Evolutionary conservation across 2,113 vertebrate species (phyloP), one percentile per base, ranked within the genome.

Genomic region (Zeus faber): DNA sequence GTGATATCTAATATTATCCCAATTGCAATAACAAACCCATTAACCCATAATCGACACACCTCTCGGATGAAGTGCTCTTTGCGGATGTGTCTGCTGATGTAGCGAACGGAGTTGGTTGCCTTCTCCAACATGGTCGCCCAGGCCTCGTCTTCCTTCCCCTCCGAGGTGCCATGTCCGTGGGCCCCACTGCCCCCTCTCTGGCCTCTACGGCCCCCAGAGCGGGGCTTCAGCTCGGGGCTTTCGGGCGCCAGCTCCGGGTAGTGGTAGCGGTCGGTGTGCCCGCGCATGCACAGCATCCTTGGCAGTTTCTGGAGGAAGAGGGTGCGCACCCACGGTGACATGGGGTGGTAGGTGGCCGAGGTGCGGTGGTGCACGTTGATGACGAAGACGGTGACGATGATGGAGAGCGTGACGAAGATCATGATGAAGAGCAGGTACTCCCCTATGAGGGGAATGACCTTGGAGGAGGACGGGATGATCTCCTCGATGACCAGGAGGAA

Each of bases 321-420:
- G 16, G 61, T 89, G 52, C 94, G 96, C 6, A 98, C 95, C 97
- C 96, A 98, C 1, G 97, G 96, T 1, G 95, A 94, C 97, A 98
- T 98, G 6, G 96, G 95, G 25, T 97, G 94, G 77, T 98, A 98
- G 1, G 94, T 95, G 13, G 95, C 88, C 0, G 95, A 96, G 58
- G 97, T 96, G 31, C 95, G 92, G 50, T 99, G 95, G 83, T 99
- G 96, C 14, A 99, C 93, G 0, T 99, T 99, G 77, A 99, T 98
- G 57, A 98, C 95, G 26, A 99, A 98, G 31, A 99, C 91, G 0
- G 97, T 99, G 58, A 98, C 93, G 0, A 99, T 95, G 74, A 99
- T 97, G 0, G 97, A 98, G 20, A 98, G 89, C 0, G 96, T 99
- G 22, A 98, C 97, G 23, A 98, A 99, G 78, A 98, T 94, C 96